phyloP scores from a whole-genome alignment of 2,113 vertebrate species.

The rabbit (Oryctolagus cuniculus) region DNA sequence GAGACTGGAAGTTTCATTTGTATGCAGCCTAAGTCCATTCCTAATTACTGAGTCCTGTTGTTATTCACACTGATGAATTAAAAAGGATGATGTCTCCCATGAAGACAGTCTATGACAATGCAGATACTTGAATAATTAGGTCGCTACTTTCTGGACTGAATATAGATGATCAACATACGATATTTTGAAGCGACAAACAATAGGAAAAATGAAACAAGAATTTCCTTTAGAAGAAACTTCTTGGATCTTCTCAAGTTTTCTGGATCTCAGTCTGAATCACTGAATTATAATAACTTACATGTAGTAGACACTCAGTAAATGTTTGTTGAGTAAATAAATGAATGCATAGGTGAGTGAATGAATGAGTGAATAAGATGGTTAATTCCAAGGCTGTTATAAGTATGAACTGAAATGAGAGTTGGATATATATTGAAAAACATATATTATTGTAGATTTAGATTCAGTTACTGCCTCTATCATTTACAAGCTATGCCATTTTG shows the following conservation, averaged over 20 bases:
- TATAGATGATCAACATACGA: background rate
- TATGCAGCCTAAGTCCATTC: background rate
- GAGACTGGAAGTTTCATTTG: background rate
- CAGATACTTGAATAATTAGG: constrained; percentile 7
- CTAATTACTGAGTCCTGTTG: background rate
- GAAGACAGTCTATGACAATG: background rate
- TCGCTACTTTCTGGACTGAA: background rate
- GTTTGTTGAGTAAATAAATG: background rate
- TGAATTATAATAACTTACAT: background rate
- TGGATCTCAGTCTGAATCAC: background rate
- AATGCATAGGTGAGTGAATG: background rate
- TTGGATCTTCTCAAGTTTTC: background rate
- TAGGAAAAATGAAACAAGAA: background rate
- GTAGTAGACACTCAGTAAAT: background rate
- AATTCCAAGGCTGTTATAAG: background rate
- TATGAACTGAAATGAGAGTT: background rate
- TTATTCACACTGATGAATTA: background rate
- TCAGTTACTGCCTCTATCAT: background rate
- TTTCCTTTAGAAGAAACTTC: background rate
- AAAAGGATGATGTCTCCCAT: background rate
- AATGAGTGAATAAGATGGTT: background rate
- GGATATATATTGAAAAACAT: background rate
- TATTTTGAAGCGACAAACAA: constrained; percentile 3
- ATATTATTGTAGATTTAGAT: background rate
- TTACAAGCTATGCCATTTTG: background rate